Evolutionary conservation across 1,140 invertebrate genomes (phyloP).

Genomic region (Bombus affinis): DNA sequence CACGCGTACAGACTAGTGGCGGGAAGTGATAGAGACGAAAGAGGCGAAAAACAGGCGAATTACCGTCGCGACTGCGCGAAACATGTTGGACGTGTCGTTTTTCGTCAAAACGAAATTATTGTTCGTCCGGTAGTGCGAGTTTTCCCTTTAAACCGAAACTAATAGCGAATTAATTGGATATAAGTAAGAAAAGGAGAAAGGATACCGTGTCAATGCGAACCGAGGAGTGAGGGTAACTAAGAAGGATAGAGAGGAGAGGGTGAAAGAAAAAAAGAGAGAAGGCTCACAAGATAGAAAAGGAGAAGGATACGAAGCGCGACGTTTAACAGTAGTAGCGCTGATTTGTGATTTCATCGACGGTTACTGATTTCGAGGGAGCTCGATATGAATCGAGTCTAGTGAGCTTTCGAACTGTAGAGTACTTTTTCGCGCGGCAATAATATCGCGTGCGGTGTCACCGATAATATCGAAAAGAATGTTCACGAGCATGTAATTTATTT

Average conservation of each 20-base stretch:
- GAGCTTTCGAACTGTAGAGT: constrained; percentile 38
- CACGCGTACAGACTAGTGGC: constrained; percentile 37
- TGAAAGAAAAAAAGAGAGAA: constrained; percentile 1
- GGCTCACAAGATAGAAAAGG: background rate
- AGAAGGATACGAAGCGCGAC: constrained; percentile 54
- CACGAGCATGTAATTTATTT: constrained; percentile 33
- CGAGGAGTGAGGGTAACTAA: constrained; percentile 6
- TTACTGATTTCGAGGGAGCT: constrained; percentile 20
- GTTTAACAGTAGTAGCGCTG: constrained; percentile 55
- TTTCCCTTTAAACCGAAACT: background rate
- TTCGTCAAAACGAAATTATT: constrained; percentile 8
- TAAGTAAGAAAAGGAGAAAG: constrained; percentile 38
- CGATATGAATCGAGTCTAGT: constrained; percentile 29
- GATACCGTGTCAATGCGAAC: background rate
- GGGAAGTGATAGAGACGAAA: constrained; percentile 34
- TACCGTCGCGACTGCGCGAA: constrained; percentile 51
- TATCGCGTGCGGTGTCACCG: constrained; percentile 7
- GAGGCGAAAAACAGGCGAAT: constrained; percentile 48
- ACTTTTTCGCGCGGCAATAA: constrained; percentile 4
- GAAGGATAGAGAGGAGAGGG: constrained; percentile 1
- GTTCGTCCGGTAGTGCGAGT: background rate
- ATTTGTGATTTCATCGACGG: constrained; percentile 49
- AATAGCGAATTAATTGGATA: background rate
- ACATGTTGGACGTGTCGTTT: constrained; percentile 55
- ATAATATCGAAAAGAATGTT: constrained; percentile 26